Conservation (phyloP, 1,140 invertebrate genomes). For the Heliconius hermathena region DNA sequence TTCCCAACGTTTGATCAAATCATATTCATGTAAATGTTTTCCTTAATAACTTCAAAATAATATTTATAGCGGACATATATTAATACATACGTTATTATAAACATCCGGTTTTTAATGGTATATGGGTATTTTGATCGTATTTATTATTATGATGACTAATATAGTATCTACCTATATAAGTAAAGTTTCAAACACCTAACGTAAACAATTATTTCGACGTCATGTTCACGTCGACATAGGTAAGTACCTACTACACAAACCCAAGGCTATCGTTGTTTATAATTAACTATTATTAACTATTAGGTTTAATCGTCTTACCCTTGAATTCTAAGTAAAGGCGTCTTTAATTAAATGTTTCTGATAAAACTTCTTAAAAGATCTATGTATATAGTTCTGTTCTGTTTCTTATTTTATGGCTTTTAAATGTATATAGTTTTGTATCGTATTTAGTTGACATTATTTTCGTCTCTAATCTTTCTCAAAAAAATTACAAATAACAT, state of each 20-base stretch:
- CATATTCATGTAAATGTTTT: no score
- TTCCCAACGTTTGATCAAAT: no score
- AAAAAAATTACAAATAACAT: no score
- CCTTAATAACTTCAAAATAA: no score
- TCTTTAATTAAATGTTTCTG: background rate
- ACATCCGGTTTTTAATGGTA: no score
- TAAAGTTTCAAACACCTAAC: slow-evolving; percentile 5
- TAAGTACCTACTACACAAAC: background rate
- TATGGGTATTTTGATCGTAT: background rate
- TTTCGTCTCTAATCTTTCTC: background rate
- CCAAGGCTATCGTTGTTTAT: background rate
- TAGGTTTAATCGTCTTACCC: background rate
- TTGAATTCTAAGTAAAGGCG: background rate
- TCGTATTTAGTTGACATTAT: background rate
- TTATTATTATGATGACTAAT: background rate
- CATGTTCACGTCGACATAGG: background rate
- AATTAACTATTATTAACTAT: background rate
- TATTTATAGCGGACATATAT: no score
- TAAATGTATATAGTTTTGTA: no score
- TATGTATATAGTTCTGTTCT: no score
- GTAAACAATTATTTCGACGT: slow-evolving; percentile 1
- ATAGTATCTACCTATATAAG: background rate
- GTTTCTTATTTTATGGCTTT: no score
- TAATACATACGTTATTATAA: no score
- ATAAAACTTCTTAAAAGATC: background rate